A percentile compares a stretch with the other conserved stretches of the same genome.
These are phyloP conservation scores for Apis mellifera DNA, from an alignment of 1,140 invertebrate genomes.

Conservation along the genomic window DNA sequence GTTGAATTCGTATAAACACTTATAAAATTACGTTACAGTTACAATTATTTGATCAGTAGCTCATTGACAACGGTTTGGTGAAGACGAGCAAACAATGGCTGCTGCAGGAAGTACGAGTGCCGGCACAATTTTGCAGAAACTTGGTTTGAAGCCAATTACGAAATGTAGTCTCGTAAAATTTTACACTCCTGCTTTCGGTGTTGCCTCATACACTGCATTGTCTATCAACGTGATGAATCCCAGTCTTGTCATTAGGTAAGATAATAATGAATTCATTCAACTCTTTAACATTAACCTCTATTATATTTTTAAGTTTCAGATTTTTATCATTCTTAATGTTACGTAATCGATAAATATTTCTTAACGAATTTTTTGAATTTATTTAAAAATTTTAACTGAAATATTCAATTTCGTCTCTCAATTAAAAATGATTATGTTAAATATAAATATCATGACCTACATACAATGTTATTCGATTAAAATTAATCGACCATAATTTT, in stretches of 20 bases:
- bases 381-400: neutral
- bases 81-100: slow-evolving; percentile 57
- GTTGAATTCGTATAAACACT: slow-evolving; percentile 4
- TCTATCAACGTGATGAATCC: slow-evolving; percentile 88
- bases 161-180: slow-evolving; percentile 83
- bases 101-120: slow-evolving; percentile 51
- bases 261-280: neutral
- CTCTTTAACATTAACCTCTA: slow-evolving; percentile 18
- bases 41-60: neutral
- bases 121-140: slow-evolving; percentile 70
- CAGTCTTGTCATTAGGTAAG: slow-evolving; percentile 82
- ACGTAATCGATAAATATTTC: slow-evolving; percentile 22
- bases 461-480: neutral
- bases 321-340: slow-evolving; percentile 13
- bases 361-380: neutral
- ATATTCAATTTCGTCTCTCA: neutral
- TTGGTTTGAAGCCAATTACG: slow-evolving; percentile 83
- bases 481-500: neutral
- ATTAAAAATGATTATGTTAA: neutral
- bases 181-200: slow-evolving; percentile 84
- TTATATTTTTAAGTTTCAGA: neutral
- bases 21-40: neutral
- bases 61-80: neutral
- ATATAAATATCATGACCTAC: neutral
- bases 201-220: slow-evolving; percentile 83